Evolutionary conservation across 2,797 vertebrate species (phyloP).

Genomic region (Falco naumanni): DNA sequence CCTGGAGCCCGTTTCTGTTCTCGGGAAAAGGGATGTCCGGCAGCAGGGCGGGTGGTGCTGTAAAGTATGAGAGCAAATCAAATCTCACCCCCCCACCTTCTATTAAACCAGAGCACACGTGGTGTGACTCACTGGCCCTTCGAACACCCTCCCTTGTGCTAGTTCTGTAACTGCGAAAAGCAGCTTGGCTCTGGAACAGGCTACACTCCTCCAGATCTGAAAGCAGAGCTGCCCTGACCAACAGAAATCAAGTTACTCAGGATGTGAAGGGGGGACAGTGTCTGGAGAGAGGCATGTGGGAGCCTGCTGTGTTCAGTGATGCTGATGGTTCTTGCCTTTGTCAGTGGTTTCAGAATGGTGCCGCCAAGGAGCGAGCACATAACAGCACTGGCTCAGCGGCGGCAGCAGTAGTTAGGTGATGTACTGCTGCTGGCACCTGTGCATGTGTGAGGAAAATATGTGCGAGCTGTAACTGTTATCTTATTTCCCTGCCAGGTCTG

Average conservation of each 20-base stretch:
- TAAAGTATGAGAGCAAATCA: neutral
- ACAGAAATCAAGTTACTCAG: neutral
- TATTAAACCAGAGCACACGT: accelerated
- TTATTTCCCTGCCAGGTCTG: constrained; percentile 85
- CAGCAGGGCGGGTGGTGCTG: neutral
- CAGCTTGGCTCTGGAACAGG: neutral
- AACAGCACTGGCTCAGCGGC: accelerated
- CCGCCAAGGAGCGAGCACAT: neutral
- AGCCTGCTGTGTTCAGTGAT: neutral
- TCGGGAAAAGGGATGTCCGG: neutral
- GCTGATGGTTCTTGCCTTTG: neutral
- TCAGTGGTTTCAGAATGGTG: neutral
- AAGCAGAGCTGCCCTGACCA: neutral
- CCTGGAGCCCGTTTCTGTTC: neutral
- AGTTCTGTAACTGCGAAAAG: neutral
- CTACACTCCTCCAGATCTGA: neutral
- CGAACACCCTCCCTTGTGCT: neutral
- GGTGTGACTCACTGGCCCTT: neutral
- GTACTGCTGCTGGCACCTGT: neutral
- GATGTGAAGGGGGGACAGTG: neutral
- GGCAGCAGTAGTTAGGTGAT: neutral
- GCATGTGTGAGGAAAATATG: neutral
- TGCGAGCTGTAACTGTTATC: neutral
- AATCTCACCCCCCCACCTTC: neutral
- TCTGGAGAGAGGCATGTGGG: neutral